Percentiles rank a stretch among this genome's conserved stretches.
Conservation (phyloP, 2,888 invertebrate genomes). For the Agrochola litura region DNA sequence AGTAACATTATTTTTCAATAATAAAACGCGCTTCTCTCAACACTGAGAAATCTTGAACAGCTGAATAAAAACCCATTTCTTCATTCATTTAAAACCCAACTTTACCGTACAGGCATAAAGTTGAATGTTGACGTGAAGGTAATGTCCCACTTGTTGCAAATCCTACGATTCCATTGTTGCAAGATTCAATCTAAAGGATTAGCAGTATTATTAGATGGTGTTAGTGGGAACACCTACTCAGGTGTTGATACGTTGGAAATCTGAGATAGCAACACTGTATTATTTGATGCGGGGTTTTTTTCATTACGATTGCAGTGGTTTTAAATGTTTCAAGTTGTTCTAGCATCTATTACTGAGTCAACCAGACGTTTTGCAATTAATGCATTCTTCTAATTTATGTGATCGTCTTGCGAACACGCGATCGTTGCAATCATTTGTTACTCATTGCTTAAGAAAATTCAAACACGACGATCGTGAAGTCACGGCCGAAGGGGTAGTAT, state of each 20-base stretch:
- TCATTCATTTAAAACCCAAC: conserved; percentile 34
- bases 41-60: conserved; percentile 40
- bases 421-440: too few species aligned
- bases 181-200: conserved; percentile 73
- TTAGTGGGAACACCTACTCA: conserved; percentile 46
- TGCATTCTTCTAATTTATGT: too few species aligned
- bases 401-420: too few species aligned
- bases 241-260: conserved; percentile 20
- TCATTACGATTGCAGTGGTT: neutral
- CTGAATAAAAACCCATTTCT: conserved; percentile 36
- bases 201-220: conserved; percentile 65
- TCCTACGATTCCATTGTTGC: conserved; percentile 60
- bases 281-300: neutral
- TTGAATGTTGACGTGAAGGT: conserved; percentile 18
- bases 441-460: too few species aligned
- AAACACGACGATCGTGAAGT: too few species aligned
- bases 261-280: neutral
- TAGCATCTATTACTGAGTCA: neutral
- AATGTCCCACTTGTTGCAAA: conserved; percentile 67
- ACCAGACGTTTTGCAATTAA: neutral
- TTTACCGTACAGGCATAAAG: conserved; percentile 23
- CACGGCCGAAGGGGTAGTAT: too few species aligned
- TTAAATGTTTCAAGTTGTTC: neutral
- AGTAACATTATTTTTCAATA: conserved; percentile 36
- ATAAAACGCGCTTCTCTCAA: conserved; percentile 42